Evolutionary conservation across 2,797 vertebrate species (phyloP).

Genomic region (Allobates femoralis): DNA sequence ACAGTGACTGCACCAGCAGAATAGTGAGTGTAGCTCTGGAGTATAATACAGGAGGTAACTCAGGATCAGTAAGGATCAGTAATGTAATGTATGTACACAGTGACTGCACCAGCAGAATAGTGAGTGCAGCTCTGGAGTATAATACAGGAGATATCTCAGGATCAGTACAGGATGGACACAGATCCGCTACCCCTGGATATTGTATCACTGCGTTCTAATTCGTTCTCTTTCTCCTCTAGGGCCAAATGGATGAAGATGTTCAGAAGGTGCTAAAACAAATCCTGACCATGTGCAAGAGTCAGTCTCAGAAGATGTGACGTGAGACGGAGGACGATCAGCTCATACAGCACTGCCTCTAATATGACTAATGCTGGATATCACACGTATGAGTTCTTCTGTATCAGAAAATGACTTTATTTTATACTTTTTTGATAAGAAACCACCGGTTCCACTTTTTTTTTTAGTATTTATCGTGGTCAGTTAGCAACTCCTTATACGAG

Average conservation of each 20-base stretch:
- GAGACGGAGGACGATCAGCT: neutral
- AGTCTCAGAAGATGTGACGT: constrained; percentile 87
- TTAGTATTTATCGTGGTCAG: constrained; percentile 24
- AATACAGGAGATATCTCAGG: too few relatives aligned
- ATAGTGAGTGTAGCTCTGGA: too few relatives aligned
- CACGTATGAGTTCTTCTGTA: constrained; percentile 56
- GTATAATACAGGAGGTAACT: too few relatives aligned
- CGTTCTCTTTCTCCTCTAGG: constrained; percentile 74
- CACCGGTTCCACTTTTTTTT: constrained; percentile 35
- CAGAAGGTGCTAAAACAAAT: constrained; percentile 98
- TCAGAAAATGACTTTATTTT: constrained; percentile 59
- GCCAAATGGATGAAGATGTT: constrained; percentile 99
- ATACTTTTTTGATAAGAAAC: constrained; percentile 59
- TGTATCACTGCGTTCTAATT: neutral
- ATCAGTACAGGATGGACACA: too few relatives aligned
- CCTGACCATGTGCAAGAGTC: constrained; percentile 96
- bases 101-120: too few relatives aligned
- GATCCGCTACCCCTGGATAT: neutral
- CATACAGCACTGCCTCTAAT: constrained; percentile 59
- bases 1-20: too few relatives aligned
- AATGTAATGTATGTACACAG: too few relatives aligned
- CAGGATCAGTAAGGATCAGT: too few relatives aligned
- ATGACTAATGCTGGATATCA: constrained; percentile 60
- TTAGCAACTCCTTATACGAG: neutral
- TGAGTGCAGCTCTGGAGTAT: too few relatives aligned